Evolutionary conservation across 1,140 invertebrate genomes (phyloP), one percentile per base, ranked within the genome.

Genomic region (Lamellibrachia luymesi): DNA sequence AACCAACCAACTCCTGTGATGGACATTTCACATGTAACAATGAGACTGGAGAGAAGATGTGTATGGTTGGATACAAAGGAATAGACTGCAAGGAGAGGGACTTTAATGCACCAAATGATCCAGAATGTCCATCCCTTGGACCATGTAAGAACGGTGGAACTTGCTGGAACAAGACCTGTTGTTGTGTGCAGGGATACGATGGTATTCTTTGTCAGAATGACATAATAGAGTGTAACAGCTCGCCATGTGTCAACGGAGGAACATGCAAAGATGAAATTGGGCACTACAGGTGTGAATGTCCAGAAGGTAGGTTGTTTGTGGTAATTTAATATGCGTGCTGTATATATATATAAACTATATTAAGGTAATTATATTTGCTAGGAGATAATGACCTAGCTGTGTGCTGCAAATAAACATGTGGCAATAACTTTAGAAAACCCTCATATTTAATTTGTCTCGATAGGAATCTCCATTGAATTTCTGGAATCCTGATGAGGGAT

Each of bases 131-230:
- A 5, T n/a, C 51, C 7, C 27, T 51, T 38, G 92, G 92, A 2
- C 6, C 51, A 1, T 92, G 92, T 64, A 51, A 50, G 27, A 51
- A 92, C 51, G 92, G 52, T 13, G 92, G 92, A 50, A 52, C 50
- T 64, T 92, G 92, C n/a, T 92, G 49, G 49, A 92, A 92, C 51
- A 7, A 56, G 7, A 51, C 92, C 52, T 92, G 92, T 92, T 92
- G 92, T n/a, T 92, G 92, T 92, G 50, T 52, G 27, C 50, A 50
- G 27, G 92, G 92, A 50, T 92, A 92, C n/a, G 92, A 51, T 6
- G 92, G 92, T 52, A 6, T 38, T 13, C 5, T 51, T n/a, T 92
- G 92, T 92, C 7, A 52, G 22, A 56, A 2, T 8, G 92, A 92
- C 27, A 52, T 92, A n/a, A 50, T 50, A 52, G 92, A 92, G 51